Percentiles rank a stretch among this genome's conserved stretches.
Evolutionary conservation across 2,113 vertebrate genomes (phyloP).

Genomic region (Ammodytes marinus): DNA sequence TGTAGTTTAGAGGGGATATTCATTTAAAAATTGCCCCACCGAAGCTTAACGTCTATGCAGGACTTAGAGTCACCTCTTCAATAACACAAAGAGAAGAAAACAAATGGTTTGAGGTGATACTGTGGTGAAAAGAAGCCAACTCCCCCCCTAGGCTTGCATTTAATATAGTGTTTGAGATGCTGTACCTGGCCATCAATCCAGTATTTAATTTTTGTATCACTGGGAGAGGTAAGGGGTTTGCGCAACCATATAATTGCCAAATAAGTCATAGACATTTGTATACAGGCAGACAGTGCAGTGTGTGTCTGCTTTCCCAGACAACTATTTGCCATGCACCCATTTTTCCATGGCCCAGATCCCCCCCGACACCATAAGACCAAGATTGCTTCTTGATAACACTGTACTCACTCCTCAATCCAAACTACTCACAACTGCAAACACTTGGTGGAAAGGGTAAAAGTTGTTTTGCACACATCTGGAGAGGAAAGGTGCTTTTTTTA

Average conservation of each 20-base stretch:
- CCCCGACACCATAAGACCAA: conserved; percentile 65
- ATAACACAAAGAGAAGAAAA: conserved; percentile 41
- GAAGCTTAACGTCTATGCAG: conserved; percentile 36
- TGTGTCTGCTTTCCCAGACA: conserved; percentile 56
- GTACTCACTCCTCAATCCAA: conserved; percentile 57
- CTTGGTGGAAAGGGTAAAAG: no score
- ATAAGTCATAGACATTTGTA: conserved; percentile 42
- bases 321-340: conserved; percentile 64
- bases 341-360: conserved; percentile 70
- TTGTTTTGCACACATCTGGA: conserved; percentile 30
- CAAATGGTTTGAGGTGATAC: conserved; percentile 29
- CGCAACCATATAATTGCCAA: conserved; percentile 48
- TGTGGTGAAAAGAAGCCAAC: conserved; percentile 32
- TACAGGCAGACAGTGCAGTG: conserved; percentile 37
- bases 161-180: conserved; percentile 11
- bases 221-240: conserved; percentile 21
- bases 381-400: conserved; percentile 83
- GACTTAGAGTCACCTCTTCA: conserved; percentile 62
- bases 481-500: not conserved
- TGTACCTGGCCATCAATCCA: conserved; percentile 19
- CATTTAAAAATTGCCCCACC: conserved; percentile 54
- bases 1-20: conserved; percentile 58
- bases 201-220: conserved; percentile 25
- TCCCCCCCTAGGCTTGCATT: conserved; percentile 28
- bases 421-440: conserved; percentile 67